Percentiles rank a stretch among this genome's conserved stretches.
These are phyloP conservation scores for Suricata suricatta DNA, from an alignment of 2,113 vertebrate species.

Conservation along the genomic window DNA sequence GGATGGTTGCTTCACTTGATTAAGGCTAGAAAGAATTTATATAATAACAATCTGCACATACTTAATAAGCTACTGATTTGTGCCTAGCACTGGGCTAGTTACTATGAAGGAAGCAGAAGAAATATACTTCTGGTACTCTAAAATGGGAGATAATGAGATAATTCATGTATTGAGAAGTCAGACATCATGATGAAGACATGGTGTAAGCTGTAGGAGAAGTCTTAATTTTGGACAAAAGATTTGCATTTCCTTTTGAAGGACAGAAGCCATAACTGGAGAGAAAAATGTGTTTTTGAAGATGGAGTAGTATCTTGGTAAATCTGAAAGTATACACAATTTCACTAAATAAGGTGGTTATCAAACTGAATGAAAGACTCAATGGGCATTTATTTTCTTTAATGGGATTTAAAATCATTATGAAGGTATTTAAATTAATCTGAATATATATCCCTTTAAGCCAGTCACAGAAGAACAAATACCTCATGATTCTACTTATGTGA, in stretches of 20 bases:
- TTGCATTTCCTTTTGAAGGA: slow-evolving; percentile 17
- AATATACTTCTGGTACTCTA: background rate
- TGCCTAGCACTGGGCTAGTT: background rate
- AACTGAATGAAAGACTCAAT: background rate
- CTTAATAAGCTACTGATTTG: background rate
- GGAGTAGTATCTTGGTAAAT: background rate
- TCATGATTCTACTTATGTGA: background rate
- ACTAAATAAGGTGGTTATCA: background rate
- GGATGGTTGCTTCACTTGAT: background rate
- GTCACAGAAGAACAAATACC: background rate
- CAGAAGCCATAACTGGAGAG: background rate
- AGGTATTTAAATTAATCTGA: background rate
- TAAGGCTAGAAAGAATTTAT: background rate
- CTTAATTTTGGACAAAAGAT: background rate
- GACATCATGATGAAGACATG: background rate
- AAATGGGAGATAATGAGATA: background rate
- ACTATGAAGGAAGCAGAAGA: background rate
- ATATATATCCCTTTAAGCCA: background rate
- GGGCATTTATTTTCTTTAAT: background rate
- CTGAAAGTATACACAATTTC: background rate
- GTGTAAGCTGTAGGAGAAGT: background rate
- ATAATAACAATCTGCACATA: background rate
- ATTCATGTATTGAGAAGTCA: background rate
- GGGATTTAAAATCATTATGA: background rate
- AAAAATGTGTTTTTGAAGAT: background rate